Percentiles rank a stretch among this genome's conserved stretches.
Evolutionary conservation across 2,888 invertebrate species (phyloP).

Genomic region (Lithophane leautieri): DNA sequence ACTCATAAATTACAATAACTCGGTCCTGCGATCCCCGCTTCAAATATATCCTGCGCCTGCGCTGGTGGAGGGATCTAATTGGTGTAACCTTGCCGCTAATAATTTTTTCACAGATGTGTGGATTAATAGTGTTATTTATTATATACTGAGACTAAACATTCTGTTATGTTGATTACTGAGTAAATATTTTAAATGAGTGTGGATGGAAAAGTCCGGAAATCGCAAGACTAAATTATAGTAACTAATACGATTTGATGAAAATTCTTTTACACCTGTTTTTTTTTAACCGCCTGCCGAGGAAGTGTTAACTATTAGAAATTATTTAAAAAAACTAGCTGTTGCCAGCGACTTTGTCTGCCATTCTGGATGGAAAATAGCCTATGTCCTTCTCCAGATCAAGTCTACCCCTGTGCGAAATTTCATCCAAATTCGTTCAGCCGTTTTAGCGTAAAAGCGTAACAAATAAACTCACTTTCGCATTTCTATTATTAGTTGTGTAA

Average conservation of each 20-base stretch:
- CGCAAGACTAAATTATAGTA: background rate
- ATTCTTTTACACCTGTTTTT: no score
- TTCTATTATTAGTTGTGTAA: no score
- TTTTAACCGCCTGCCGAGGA: no score
- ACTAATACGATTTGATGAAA: background rate
- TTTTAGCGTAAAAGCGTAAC: no score
- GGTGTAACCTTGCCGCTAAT: conserved; percentile 58
- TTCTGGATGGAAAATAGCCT: no score
- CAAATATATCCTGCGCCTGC: conserved; percentile 52
- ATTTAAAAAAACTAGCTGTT: no score
- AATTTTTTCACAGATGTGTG: conserved; percentile 39
- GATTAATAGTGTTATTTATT: conserved; percentile 36
- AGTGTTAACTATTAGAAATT: no score
- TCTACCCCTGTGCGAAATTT: no score
- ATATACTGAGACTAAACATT: conserved; percentile 17
- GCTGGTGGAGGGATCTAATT: conserved; percentile 53
- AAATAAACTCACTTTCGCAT: no score
- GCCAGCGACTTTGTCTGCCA: no score
- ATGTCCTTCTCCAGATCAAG: no score
- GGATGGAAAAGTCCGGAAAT: background rate
- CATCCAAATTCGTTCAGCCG: no score
- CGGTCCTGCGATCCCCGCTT: conserved; percentile 49
- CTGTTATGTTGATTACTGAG: conserved; percentile 1
- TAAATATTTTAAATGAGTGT: background rate
- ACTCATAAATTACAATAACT: conserved; percentile 64